Evolutionary conservation across 2,888 invertebrate genomes (phyloP).

Genomic region (Aquatica leii): DNA sequence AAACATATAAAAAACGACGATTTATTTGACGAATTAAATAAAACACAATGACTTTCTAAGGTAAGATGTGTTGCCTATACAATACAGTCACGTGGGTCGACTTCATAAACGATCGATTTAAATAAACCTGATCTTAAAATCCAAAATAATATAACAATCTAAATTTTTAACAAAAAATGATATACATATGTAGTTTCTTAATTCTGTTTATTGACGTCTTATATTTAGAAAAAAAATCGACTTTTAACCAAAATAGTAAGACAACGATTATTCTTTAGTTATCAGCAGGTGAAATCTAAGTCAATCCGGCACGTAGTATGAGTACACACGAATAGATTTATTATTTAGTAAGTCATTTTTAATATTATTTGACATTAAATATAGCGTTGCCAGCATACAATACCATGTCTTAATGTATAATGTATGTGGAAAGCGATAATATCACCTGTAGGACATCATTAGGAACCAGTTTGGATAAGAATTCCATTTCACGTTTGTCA

Average conservation of each 20-base stretch:
- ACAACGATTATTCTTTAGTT: slow-evolving; percentile 55
- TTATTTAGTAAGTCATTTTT: slow-evolving; percentile 59
- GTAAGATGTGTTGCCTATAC: too few relatives aligned
- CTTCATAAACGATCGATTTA: too few relatives aligned
- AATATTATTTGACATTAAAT: slow-evolving; percentile 55
- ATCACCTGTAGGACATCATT: slow-evolving; percentile 43
- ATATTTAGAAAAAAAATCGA: not conserved
- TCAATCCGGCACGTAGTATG: slow-evolving; percentile 40
- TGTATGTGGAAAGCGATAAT: slow-evolving; percentile 46
- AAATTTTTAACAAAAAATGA: too few relatives aligned
- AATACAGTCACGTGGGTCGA: too few relatives aligned
- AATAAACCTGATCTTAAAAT: too few relatives aligned
- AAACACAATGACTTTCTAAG: too few relatives aligned
- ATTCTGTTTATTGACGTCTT: too few relatives aligned
- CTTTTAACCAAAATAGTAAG: slow-evolving; percentile 46
- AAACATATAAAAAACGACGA: too few relatives aligned
- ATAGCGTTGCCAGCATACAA: slow-evolving; percentile 48
- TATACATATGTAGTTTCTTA: too few relatives aligned
- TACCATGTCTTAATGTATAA: slow-evolving; percentile 53
- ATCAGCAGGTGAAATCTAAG: slow-evolving; percentile 55
- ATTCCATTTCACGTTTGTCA: slow-evolving; percentile 46
- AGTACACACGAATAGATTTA: slow-evolving; percentile 52
- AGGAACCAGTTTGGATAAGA: slow-evolving; percentile 46
- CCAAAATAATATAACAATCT: too few relatives aligned
- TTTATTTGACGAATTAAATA: too few relatives aligned